Percentiles rank a stretch among this genome's conserved stretches.
phyloP scores from a whole-genome alignment of 2,888 invertebrate genomes.

The Archips xylosteana region DNA sequence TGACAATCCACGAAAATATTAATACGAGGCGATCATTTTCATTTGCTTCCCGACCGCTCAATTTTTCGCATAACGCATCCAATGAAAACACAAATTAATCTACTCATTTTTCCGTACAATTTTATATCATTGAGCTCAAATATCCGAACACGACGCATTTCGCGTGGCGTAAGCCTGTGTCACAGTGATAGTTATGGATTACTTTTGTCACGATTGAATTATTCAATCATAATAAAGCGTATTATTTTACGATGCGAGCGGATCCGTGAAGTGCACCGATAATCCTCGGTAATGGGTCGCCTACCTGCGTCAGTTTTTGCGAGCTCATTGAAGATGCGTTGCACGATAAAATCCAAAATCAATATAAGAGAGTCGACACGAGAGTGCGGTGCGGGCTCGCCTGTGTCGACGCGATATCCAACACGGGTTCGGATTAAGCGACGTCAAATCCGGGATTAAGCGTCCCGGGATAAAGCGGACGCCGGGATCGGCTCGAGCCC shows the following conservation, averaged over 20 bases:
- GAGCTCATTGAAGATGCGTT: slow-evolving; percentile 61
- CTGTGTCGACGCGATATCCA: slow-evolving; percentile 87
- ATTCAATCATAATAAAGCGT: slow-evolving; percentile 69
- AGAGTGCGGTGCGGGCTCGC: slow-evolving; percentile 72
- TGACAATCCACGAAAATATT: slow-evolving; percentile 73
- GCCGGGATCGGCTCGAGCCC: slow-evolving; percentile 74
- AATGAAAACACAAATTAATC: slow-evolving; percentile 85
- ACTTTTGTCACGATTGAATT: slow-evolving; percentile 76
- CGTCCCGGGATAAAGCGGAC: slow-evolving; percentile 78
- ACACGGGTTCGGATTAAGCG: slow-evolving; percentile 88
- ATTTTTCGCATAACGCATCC: slow-evolving; percentile 84
- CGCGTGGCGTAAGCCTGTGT: slow-evolving; percentile 73
- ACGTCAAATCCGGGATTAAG: slow-evolving; percentile 86
- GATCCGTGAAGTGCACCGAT: slow-evolving; percentile 55
- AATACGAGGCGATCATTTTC: slow-evolving; percentile 77
- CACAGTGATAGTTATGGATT: slow-evolving; percentile 78
- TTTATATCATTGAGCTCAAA: slow-evolving; percentile 81
- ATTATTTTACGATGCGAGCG: slow-evolving; percentile 56
- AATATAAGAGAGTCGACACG: slow-evolving; percentile 67
- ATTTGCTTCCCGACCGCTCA: slow-evolving; percentile 77
- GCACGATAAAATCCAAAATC: slow-evolving; percentile 70
- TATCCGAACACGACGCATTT: slow-evolving; percentile 76
- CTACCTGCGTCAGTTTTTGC: slow-evolving; percentile 53
- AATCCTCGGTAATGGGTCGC: slow-evolving; percentile 63
- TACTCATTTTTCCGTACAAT: slow-evolving; percentile 84